Base-by-base conservation (phyloP, 2,888 invertebrate genomes). In the Drosophila atroscutellata region DNA sequence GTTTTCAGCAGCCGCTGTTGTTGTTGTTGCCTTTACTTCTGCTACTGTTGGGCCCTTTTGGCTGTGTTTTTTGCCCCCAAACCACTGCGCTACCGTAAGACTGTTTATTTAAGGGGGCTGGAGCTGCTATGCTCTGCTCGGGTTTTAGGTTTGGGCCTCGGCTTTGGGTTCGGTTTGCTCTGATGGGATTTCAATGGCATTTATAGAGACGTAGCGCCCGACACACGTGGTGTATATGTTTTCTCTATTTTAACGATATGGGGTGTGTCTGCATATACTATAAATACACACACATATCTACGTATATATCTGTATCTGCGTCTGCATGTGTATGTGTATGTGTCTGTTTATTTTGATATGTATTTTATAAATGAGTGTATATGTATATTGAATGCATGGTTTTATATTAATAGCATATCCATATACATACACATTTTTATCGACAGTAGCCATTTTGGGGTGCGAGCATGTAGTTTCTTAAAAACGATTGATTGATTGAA, bases 191-290 rank as follows among this genome's bases (percentile, higher is more conserved):
- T 75, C 73, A 49, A 56, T 57, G 68, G 56, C 45, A 39, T 55
- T 39, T 55, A 34, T 56, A 56, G 65, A 76, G 63, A 83, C 86
- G 86, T 83, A 83, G 65, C 58, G 81, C 86, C 65, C 73, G 81
- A 34, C 49, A 59, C n/a, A 55, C 37, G n/a, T 26, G 45, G 74
- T 58, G 47, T 67, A 54, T 55, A 58, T 64, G 49, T 72, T 77
- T 76, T 61, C 75, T 58, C 50, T 50, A 75, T 62, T 78, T 63
- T 67, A 77, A 77, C 62, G 78, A 61, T 77, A 64, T 69, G 59
- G 79, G 47, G 59, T 70, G 69, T 62, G 63, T 59, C 39, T 57
- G 18, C 71, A 47, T 63, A 49, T 45, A 18, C 55, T 20, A n/a
- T 26, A 8, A 18, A 55, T 52, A 59, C 37, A 30, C 20, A 47